Conservation (phyloP, 2,888 invertebrate species). For the Eustalomyia histrio region DNA sequence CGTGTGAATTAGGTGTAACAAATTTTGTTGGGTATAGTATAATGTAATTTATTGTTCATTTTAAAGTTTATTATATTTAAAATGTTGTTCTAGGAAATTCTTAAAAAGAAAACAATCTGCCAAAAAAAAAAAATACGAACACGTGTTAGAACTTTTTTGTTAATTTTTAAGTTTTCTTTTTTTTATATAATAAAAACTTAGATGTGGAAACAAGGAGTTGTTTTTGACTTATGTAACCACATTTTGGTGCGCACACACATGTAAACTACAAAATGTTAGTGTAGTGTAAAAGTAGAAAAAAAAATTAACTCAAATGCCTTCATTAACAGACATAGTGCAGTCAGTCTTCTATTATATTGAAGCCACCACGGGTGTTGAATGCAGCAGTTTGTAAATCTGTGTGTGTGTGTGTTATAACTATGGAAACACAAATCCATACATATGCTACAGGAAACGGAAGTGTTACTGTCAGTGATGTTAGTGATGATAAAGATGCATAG, state of each 20-base stretch:
- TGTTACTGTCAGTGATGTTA: conserved; percentile 52
- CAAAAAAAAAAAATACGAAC: conserved; percentile 5
- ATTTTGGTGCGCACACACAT: neutral
- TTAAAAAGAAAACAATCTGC: neutral
- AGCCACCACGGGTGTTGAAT: neutral
- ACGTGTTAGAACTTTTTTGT: conserved; percentile 29
- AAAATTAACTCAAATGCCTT: conserved; percentile 20
- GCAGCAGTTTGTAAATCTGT: neutral
- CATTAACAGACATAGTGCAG: conserved; percentile 28
- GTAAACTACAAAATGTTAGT: neutral
- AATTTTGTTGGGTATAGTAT: too few relatives aligned
- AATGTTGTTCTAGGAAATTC: too few relatives aligned
- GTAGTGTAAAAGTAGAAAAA: neutral
- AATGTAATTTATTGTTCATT: too few relatives aligned
- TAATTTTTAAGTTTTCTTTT: conserved; percentile 14
- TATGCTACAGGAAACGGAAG: conserved; percentile 53
- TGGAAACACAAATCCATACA: neutral
- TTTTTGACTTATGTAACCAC: conserved; percentile 7
- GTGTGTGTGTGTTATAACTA: neutral
- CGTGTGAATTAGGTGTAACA: too few relatives aligned
- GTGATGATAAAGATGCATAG: conserved; percentile 41
- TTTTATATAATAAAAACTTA: neutral
- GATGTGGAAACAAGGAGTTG: conserved; percentile 2
- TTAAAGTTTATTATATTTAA: too few relatives aligned
- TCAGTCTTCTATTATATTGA: neutral